Percentiles rank a stretch among this genome's conserved stretches.
Conservation (phyloP, 2,888 invertebrate genomes). For the Watsonalla cultraria region DNA sequence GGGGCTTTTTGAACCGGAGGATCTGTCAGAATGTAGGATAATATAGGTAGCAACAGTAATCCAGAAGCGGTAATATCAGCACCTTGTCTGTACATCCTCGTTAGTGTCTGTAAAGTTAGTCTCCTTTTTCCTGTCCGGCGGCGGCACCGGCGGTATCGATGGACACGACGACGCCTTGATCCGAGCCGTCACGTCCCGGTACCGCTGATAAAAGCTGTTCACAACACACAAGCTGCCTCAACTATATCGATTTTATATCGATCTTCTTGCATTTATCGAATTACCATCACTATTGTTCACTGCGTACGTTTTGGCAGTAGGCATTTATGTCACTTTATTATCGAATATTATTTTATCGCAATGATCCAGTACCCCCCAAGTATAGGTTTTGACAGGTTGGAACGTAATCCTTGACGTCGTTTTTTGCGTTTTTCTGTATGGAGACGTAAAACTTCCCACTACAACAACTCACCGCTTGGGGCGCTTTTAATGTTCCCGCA, state of each 20-base stretch:
- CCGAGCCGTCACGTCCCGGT: constrained; percentile 91
- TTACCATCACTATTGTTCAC: neutral
- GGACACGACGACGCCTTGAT: constrained; percentile 92
- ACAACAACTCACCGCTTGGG: too few species aligned
- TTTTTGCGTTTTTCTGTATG: too few species aligned
- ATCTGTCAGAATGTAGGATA: too few species aligned
- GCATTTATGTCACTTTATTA: too few species aligned
- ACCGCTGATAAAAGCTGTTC: constrained; percentile 92
- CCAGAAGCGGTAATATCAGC: constrained; percentile 30
- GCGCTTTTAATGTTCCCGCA: too few species aligned
- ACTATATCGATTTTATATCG: neutral
- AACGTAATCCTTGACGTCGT: too few species aligned
- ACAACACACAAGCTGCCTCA: constrained; percentile 21
- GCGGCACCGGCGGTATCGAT: constrained; percentile 82
- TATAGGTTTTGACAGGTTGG: too few species aligned
- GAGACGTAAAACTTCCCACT: too few species aligned
- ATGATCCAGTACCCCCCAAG: too few species aligned
- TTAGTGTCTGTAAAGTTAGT: constrained; percentile 63
- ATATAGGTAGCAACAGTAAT: constrained; percentile 17
- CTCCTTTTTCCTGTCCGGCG: constrained; percentile 54
- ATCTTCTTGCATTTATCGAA: neutral
- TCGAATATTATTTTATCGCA: too few species aligned
- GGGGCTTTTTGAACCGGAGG: too few species aligned
- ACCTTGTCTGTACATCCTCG: constrained; percentile 68
- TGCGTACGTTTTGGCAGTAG: neutral